Percentiles rank a stretch among this genome's conserved stretches.
These are phyloP conservation scores for Nomada lathburiana DNA, from an alignment of 2,888 invertebrate genomes.

Conservation along the genomic window DNA sequence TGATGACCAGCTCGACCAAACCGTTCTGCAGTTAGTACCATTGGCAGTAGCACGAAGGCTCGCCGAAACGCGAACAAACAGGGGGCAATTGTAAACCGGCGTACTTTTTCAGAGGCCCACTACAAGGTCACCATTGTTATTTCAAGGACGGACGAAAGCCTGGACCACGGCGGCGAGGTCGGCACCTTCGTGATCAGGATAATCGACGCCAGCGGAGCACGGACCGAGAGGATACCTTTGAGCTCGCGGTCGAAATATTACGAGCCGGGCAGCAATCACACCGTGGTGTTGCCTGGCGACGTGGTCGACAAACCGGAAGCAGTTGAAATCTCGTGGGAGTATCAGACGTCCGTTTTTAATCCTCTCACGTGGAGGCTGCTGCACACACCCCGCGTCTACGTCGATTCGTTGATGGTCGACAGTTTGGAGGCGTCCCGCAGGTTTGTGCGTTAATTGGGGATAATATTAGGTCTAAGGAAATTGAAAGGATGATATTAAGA, in stretches of 20 bases:
- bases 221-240: slow-evolving; percentile 87
- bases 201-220: slow-evolving; percentile 87
- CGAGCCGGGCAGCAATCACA: slow-evolving; percentile 90
- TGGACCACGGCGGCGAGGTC: slow-evolving; percentile 91
- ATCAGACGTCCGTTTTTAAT: slow-evolving; percentile 91
- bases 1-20: slow-evolving; percentile 89
- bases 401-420: slow-evolving; percentile 90
- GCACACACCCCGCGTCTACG: slow-evolving; percentile 90
- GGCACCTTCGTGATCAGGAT: slow-evolving; percentile 90
- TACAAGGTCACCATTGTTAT: slow-evolving; percentile 91
- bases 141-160: slow-evolving; percentile 90
- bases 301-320: slow-evolving; percentile 89
- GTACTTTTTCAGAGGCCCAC: slow-evolving; percentile 88
- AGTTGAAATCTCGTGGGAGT: slow-evolving; percentile 91
- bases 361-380: slow-evolving; percentile 93
- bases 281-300: slow-evolving; percentile 88
- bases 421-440: slow-evolving; percentile 87
- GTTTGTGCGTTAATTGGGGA: slow-evolving; percentile 25
- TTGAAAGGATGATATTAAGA: too few species aligned
- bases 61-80: too few species aligned
- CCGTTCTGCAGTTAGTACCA: slow-evolving; percentile 91
- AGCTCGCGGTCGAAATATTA: slow-evolving; percentile 87
- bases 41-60: background rate
- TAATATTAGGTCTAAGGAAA: too few species aligned
- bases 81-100: background rate